Evolutionary conservation across 2,113 vertebrate species (phyloP).

Genomic region (Gracilinanus agilis): DNA sequence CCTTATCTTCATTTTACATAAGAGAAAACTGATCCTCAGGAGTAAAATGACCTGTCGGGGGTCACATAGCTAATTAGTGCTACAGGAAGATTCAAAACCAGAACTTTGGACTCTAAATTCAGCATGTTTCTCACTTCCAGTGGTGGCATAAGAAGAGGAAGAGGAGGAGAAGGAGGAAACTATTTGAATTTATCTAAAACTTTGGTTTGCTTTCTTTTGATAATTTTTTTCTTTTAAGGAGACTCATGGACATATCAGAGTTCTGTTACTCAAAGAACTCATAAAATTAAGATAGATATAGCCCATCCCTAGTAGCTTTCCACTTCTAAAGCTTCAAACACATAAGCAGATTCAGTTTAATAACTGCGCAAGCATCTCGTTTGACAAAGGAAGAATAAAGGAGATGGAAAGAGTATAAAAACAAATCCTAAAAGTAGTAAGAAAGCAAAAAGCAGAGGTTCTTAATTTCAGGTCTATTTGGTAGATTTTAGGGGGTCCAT

Average conservation of each 20-base stretch:
- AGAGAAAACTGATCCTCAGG: too few relatives aligned
- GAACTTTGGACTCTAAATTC: too few relatives aligned
- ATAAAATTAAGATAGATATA: neutral
- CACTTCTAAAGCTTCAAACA: slow-evolving; percentile 23
- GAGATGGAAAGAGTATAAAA: slow-evolving; percentile 43
- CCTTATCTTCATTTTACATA: too few relatives aligned
- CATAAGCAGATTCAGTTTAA: neutral
- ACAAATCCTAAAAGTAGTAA: neutral
- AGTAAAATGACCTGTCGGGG: too few relatives aligned
- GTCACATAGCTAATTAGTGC: too few relatives aligned
- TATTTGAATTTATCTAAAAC: slow-evolving; percentile 2
- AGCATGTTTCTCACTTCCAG: too few relatives aligned
- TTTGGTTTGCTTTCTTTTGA: slow-evolving; percentile 44
- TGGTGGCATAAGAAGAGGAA: too few relatives aligned
- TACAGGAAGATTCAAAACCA: too few relatives aligned
- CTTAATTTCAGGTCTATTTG: neutral
- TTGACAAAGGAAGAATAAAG: slow-evolving; percentile 5
- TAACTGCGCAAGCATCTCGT: slow-evolving; percentile 16
- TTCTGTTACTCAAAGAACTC: slow-evolving; percentile 30
- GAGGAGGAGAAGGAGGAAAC: neutral
- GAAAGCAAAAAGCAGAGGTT: slow-evolving; percentile 7
- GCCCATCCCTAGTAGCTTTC: neutral
- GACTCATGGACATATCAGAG: slow-evolving; percentile 6
- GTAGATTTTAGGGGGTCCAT: neutral
- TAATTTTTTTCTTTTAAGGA: slow-evolving; percentile 39